Base-by-base conservation (phyloP, 2,113 vertebrate species). In the Peromyscus polionotus region DNA sequence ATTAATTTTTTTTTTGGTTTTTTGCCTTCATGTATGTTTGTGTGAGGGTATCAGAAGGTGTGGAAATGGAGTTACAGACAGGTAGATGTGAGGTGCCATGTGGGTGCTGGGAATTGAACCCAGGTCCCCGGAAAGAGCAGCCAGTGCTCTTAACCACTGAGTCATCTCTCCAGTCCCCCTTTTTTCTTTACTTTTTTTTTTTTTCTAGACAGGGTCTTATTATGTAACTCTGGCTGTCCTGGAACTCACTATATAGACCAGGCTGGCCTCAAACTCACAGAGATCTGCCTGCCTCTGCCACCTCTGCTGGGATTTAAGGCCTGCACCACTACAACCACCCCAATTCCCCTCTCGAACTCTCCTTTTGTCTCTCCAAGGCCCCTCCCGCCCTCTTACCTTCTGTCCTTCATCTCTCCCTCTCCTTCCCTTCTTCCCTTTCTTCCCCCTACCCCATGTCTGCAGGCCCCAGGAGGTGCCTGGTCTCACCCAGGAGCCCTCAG, bases 401-500 rank as follows among this genome's bases (percentile, higher is more conserved):
- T 51, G 24, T 39, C 79, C 91, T 42, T 83, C 67, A 51, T 42
- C 39, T 86, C n/a, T 65, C 59, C 7, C 59, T 85, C 39, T 85
- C 39, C 39, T 28, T 31, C 39, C 42, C 13, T 57, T 42, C n/a
- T 36, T 90, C 57, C 76, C 76, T 90, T 63, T 72, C 70, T 54
- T 31, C 59, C 24, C 31, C 92, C 84, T 8, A 24, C 33, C 26
- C 61, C 10, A 24, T 72, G 24, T 57, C 79, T 83, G 24, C 75
- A 76, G 86, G 77, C 75, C 54, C 68, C 72, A 39, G 88, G 95
- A 94, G 94, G 65, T 73, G 33, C 92, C 95, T 84, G 85, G 80
- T 94, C 63, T 95, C 97, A 93, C 90, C 20, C 31, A 90, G 91
- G 90, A 97, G 72, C 88, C 97, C 93, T 94, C 65, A 0, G 92